Percentiles rank a stretch among this genome's conserved stretches.
Conservation (phyloP, 1,140 invertebrate species). For the Calephelis virginiensis region DNA sequence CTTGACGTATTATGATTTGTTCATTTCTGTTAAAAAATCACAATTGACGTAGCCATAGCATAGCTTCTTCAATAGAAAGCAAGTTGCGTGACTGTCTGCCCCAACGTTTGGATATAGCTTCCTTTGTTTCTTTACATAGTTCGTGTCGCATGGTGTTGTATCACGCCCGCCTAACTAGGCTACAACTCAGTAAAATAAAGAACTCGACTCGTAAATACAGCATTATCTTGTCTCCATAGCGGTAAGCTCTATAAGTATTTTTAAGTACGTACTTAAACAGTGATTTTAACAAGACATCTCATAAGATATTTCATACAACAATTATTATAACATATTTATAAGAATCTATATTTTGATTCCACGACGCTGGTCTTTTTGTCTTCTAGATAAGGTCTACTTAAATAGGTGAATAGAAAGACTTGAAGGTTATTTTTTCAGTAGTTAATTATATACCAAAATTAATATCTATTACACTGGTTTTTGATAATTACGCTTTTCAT, state of each 20-base stretch:
- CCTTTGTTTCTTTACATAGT: slow-evolving; percentile 68
- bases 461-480: no score
- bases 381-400: no score
- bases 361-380: no score
- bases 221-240: not conserved
- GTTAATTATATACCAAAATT: no score
- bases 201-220: slow-evolving; percentile 5
- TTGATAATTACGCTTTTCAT: no score
- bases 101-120: slow-evolving; percentile 58
- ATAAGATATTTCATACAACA: no score
- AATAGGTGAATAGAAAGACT: no score
- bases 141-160: slow-evolving; percentile 46
- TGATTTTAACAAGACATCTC: no score
- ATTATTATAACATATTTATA: no score
- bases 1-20: not conserved
- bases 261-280: not conserved
- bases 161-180: slow-evolving; percentile 33
- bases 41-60: not conserved
- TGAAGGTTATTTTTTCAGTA: no score
- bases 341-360: no score
- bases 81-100: slow-evolving; percentile 54
- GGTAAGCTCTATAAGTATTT: not conserved
- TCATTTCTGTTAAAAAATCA: not conserved
- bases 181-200: slow-evolving; percentile 4
- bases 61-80: slow-evolving; percentile 24